Evolutionary conservation across 2,113 vertebrate genomes (phyloP), one percentile per base, ranked within the genome.

Genomic region (Sceloporus tristichus): DNA sequence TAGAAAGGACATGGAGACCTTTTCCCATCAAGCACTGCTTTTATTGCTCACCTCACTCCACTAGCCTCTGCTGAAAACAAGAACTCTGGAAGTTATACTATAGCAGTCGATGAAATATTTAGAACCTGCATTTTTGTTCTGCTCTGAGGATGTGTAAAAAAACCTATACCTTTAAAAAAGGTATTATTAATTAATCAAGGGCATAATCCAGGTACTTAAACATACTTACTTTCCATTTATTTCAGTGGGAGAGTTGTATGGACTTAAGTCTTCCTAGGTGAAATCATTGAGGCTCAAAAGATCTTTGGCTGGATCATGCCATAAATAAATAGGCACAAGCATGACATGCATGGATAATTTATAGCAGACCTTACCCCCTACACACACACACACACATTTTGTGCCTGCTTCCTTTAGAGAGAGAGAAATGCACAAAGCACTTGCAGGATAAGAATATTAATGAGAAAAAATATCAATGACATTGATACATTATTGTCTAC

Each of bases 401-500:
- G 0, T 87, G 74, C 87, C 42, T 9, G 11, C 18, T 88, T 88
- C 85, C 74, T 38, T 78, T 7, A 91, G 78, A 65, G 87, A 86
- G 27, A 29, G 29, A n/a, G 5, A 13, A 5, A 84, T 9, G 2
- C 27, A 81, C 59, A 81, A 62, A 74, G 1, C 38, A 19, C 42
- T 81, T 85, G 25, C 59, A 76, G 62, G 42, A 42, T 54, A 21
- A 86, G 25, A 29, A 1, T 54, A 77, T 40, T 59, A 76, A 77
- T 23, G 19, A 48, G 34, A 27, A 81, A 82, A 77, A 42, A 54
- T 40, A 76, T 82, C 86, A 65, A 68, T 29, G 34, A 10, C 75
- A 83, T 82, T 68, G 89, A 83, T 83, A 80, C 54, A n/a, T 73
- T 59, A 74, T 74, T 92, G 86, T 92, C 94, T 92, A 91, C 87